Conservation (phyloP, 2,888 invertebrate species). For the Hirtodrosophila cameraria region DNA sequence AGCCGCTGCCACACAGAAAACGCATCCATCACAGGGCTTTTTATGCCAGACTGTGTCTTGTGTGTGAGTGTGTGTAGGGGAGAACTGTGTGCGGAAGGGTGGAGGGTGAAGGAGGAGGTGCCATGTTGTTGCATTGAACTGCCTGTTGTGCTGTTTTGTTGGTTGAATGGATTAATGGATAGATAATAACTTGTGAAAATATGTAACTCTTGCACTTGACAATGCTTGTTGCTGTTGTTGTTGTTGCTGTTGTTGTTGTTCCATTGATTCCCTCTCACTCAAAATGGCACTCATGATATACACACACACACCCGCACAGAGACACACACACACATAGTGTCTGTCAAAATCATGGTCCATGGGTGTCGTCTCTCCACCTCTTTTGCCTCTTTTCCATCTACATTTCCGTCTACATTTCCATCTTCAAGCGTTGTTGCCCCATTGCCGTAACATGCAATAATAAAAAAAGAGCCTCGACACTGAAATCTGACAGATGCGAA, state of each 20-base stretch:
- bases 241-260: slow-evolving; percentile 12
- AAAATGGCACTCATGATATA: slow-evolving; percentile 15
- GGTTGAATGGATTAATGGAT: slow-evolving; percentile 74
- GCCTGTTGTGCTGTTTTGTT: slow-evolving; percentile 55
- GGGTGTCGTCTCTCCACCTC: slow-evolving; percentile 40
- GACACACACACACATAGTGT: neutral
- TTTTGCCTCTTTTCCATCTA: slow-evolving; percentile 18
- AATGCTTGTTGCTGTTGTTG: slow-evolving; percentile 31
- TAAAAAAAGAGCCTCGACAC: slow-evolving; percentile 57
- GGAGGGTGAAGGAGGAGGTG: slow-evolving; percentile 9
- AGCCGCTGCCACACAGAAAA: slow-evolving; percentile 46
- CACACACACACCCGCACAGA: slow-evolving; percentile 16
- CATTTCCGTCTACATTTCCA: slow-evolving; percentile 4
- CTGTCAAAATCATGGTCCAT: slow-evolving; percentile 68
- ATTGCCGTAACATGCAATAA: slow-evolving; percentile 31
- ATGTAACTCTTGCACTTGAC: slow-evolving; percentile 78
- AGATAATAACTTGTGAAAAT: slow-evolving; percentile 78
- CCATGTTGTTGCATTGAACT: slow-evolving; percentile 49
- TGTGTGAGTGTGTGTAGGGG: slow-evolving; percentile 5
- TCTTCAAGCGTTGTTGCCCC: slow-evolving; percentile 20
- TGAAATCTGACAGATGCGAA: slow-evolving; percentile 76
- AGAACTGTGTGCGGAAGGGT: neutral
- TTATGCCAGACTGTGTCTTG: slow-evolving; percentile 33
- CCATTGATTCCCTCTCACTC: slow-evolving; percentile 37
- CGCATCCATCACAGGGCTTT: slow-evolving; percentile 58